Percentiles rank a stretch among this genome's conserved stretches.
Evolutionary conservation across 1,140 invertebrate genomes (phyloP).

Genomic region (Tetranychus cinnabarinus): DNA sequence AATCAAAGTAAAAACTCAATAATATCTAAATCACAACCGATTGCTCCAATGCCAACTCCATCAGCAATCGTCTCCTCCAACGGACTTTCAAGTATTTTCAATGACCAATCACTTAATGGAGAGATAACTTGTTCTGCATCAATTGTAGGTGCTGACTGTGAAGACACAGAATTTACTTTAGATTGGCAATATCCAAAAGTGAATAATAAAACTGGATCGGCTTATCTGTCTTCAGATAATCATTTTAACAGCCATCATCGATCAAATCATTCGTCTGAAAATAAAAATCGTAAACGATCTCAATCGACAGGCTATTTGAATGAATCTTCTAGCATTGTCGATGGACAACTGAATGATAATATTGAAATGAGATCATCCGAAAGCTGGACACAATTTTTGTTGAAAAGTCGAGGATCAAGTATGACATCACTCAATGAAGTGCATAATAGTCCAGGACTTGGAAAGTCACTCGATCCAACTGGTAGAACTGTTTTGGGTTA

Average conservation of each 20-base stretch:
- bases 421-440: background rate
- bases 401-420: background rate
- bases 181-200: background rate
- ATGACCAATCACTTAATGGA: background rate
- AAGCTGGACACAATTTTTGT: background rate
- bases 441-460: background rate
- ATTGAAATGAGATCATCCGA: background rate
- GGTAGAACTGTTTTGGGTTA: background rate
- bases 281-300: background rate
- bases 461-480: background rate
- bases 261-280: background rate
- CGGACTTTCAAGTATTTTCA: background rate
- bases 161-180: background rate
- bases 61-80: background rate
- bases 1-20: background rate
- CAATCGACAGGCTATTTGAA: background rate
- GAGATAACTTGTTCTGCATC: background rate
- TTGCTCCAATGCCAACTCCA: background rate
- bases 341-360: background rate
- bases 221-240: background rate
- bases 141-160: background rate
- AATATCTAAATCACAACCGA: background rate
- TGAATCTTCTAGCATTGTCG: background rate
- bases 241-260: background rate
- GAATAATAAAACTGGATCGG: background rate